Percentiles rank a stretch among this genome's conserved stretches.
phyloP scores from a whole-genome alignment of 2,888 invertebrate species.

The Metacarcinus magister region DNA sequence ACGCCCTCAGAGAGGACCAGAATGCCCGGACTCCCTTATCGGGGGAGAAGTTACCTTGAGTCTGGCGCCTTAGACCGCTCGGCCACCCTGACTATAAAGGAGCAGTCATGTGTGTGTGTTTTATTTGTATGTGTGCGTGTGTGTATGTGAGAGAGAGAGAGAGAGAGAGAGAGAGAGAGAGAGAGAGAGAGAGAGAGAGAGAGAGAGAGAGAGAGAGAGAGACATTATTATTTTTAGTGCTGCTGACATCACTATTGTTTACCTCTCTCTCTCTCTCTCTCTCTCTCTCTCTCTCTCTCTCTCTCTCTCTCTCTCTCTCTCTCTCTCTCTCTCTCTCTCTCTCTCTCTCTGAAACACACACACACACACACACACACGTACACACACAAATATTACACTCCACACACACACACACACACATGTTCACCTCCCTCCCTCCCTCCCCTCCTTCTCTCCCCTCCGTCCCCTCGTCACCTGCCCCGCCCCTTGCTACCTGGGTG shows the following conservation, averaged over 20 bases:
- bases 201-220: background rate
- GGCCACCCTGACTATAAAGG: background rate
- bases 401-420: background rate
- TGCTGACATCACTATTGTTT: background rate
- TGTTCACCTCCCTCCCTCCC: background rate
- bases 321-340: background rate
- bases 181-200: background rate
- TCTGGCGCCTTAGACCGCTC: background rate
- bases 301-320: background rate
- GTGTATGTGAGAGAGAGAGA: too few relatives aligned
- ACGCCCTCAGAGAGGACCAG: slow-evolving; percentile 26
- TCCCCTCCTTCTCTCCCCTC: background rate
- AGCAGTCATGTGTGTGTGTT: background rate
- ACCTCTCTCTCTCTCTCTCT: background rate
- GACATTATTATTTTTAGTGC: background rate
- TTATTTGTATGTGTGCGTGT: too few relatives aligned
- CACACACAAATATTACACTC: too few relatives aligned
- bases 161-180: too few relatives aligned
- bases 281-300: background rate
- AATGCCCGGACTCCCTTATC: background rate
- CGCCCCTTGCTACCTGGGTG: background rate
- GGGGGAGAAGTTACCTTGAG: background rate
- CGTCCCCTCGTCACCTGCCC: background rate
- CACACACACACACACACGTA: too few relatives aligned
- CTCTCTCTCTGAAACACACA: too few relatives aligned